Conservation (phyloP, 2,888 invertebrate species). For the Encarsia formosa region DNA sequence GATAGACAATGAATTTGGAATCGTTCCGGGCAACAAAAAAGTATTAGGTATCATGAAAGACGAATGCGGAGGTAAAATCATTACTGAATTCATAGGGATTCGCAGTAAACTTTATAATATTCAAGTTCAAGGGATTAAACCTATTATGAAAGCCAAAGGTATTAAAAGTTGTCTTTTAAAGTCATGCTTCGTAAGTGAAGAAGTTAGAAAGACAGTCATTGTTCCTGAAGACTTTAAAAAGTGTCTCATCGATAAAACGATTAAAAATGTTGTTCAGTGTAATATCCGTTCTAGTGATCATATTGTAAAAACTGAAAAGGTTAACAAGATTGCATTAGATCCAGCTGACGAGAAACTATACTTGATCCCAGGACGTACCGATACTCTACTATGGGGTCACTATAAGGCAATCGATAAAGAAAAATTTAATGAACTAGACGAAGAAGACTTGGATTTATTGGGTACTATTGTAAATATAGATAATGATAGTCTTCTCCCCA, state of each 20-base stretch:
- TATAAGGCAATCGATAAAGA: neutral
- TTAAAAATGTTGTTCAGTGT: neutral
- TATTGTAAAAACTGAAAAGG: neutral
- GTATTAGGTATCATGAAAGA: slow-evolving; percentile 41
- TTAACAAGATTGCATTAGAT: slow-evolving; percentile 21
- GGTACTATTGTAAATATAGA: neutral
- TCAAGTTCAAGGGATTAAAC: slow-evolving; percentile 7
- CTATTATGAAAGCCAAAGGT: slow-evolving; percentile 31
- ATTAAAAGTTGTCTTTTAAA: slow-evolving; percentile 29
- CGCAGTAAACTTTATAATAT: slow-evolving; percentile 28
- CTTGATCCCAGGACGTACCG: slow-evolving; percentile 39
- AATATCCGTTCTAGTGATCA: neutral
- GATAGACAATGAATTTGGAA: slow-evolving; percentile 19
- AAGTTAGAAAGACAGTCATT: slow-evolving; percentile 36
- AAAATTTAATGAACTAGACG: neutral
- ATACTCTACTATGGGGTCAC: slow-evolving; percentile 17
- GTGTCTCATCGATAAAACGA: slow-evolving; percentile 3
- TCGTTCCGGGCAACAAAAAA: slow-evolving; percentile 30
- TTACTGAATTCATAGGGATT: slow-evolving; percentile 34
- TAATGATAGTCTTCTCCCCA: neutral
- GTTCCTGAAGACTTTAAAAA: slow-evolving; percentile 32
- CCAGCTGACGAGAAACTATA: slow-evolving; percentile 37
- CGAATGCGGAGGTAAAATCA: slow-evolving; percentile 36
- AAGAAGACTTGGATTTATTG: neutral
- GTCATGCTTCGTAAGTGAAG: no score